Evolutionary conservation across 37 sponge, comb jelly and placozoan genomes (phyloP).

Genomic region (Chondrosia reniformis): DNA sequence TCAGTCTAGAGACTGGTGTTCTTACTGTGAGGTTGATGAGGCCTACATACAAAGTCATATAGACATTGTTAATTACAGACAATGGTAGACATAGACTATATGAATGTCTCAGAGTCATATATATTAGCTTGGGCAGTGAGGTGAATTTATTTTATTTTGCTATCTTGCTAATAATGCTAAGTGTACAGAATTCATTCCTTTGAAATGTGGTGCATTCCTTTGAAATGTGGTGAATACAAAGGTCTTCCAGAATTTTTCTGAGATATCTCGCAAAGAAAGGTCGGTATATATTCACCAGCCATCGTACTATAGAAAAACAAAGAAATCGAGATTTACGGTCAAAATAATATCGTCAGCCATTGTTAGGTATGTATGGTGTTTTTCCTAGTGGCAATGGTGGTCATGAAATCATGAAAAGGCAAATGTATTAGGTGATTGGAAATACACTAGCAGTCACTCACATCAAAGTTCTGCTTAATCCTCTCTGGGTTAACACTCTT

Average conservation of each 20-base stretch:
- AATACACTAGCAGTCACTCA: constrained; percentile 9
- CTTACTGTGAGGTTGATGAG: no score
- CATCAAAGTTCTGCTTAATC: constrained; percentile 77
- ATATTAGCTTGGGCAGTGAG: no score
- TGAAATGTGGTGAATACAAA: neutral
- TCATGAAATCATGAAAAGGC: neutral
- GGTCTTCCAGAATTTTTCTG: constrained; percentile 38
- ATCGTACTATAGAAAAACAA: constrained; percentile 60
- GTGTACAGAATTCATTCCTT: constrained; percentile 72
- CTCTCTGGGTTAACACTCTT: constrained; percentile 82
- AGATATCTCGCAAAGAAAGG: constrained; percentile 37
- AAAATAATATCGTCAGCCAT: neutral
- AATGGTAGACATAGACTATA: no score
- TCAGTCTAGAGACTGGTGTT: no score
- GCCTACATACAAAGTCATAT: no score
- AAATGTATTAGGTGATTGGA: no score
- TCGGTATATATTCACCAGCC: constrained; percentile 62
- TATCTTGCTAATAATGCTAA: neutral
- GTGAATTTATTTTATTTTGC: no score
- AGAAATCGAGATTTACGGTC: neutral
- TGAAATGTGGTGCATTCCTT: no score
- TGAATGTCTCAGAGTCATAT: no score
- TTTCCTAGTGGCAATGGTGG: no score
- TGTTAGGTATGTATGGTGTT: no score
- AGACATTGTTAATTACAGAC: no score